Evolutionary conservation across 2,888 invertebrate genomes (phyloP), one percentile per base, ranked within the genome.

Genomic region (Hemistola chrysoprasaria): DNA sequence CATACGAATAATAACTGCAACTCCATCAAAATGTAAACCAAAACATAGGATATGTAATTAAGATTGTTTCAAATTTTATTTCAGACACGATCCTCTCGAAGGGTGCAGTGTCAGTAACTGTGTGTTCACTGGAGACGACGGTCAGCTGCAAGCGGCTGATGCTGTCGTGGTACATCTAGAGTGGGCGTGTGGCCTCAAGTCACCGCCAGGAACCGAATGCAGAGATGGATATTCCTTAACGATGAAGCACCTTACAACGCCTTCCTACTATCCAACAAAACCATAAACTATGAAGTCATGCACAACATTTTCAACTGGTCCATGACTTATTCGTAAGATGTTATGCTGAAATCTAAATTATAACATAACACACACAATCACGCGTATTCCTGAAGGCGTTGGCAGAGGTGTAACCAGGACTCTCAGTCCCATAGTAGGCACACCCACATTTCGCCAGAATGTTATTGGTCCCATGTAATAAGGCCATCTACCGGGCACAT

Each of bases 241-340:
- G 94, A 94, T 53, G 94, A 94, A 71, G 91, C 93, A 9, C 93
- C 94, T 0, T 62, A 64, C 6, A 78, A 93, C 54, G 89, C 92
- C 0, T 93, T 93, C 59, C 60, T 90, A 0, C 53, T 82, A 23
- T 57, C 80, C 0, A 61, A 62, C 3, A 56, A 55, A 6, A 65
- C 64, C 23, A 76, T 81, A 1, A 59, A 87, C 1, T 34, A 72
- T 8, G 58, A 65, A 1, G 69, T 87, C 11, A 90, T 91, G 52
- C 85, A 92, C 45, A 88, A 91, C 6, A 48, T 92, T n/a, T 95
- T 93, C 58, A 93, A 93, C 64, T 93, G 93, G 93, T 92, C 93
- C 0, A 93, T 93, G 92, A 90, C 90, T 1, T 93, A 92, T 63
- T 86, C 90, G 91, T 93, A 67, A 52, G 41, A 16, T 16, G n/a